Evolutionary conservation across 23 tunicate species (phyloP).

Genomic region (Diplosoma virens): DNA sequence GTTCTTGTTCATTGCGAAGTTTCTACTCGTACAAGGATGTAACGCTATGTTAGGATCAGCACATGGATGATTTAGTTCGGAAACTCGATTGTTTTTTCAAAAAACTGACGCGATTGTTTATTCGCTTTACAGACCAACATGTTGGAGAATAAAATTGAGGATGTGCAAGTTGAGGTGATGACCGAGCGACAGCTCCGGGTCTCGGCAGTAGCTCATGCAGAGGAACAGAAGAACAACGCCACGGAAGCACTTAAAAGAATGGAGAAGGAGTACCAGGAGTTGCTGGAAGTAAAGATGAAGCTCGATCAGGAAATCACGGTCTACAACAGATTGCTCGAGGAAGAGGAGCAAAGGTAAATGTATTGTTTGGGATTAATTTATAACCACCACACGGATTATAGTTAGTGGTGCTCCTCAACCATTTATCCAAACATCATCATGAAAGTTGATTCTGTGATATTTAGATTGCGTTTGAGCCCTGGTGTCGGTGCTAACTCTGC

Average conservation of each 20-base stretch:
- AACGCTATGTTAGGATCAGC: no score
- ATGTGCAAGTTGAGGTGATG: constrained; percentile 64
- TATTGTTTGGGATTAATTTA: not conserved
- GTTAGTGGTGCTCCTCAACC: no score
- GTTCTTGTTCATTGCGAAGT: no score
- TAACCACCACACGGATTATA: no score
- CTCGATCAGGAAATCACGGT: constrained; percentile 68
- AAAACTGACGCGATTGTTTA: no score
- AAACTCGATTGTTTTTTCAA: no score
- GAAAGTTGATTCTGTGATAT: not conserved
- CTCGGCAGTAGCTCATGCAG: constrained; percentile 42
- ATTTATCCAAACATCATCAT: no score
- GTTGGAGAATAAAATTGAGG: constrained; percentile 29
- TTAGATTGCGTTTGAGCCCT: constrained; percentile 56
- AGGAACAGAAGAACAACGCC: constrained; percentile 58
- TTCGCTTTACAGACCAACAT: constrained; percentile 44
- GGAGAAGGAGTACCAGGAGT: constrained; percentile 65
- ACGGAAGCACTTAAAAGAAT: constrained; percentile 18
- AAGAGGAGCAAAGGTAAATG: constrained; percentile 78
- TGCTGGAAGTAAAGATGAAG: constrained; percentile 63
- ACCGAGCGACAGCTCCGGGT: constrained; percentile 52
- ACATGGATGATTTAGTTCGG: no score
- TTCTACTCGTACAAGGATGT: no score
- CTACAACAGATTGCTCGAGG: constrained; percentile 74
- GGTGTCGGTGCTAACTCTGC: constrained; percentile 21